Base-by-base conservation (phyloP, 2,113 vertebrate genomes). In the Festucalex cinctus region DNA sequence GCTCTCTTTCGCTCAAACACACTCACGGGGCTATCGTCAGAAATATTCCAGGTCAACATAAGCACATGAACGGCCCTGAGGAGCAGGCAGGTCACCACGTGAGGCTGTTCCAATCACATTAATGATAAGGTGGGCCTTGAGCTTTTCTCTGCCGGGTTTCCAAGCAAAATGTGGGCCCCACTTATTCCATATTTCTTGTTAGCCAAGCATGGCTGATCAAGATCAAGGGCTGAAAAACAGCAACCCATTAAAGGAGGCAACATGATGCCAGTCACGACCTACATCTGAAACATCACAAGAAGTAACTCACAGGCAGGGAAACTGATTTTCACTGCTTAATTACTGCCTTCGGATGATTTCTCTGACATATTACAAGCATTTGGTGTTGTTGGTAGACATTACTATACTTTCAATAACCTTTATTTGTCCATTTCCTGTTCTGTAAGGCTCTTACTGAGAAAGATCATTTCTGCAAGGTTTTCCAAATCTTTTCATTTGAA, bases 51-150 rank as follows among this genome's bases (percentile, higher is more conserved):
- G 49, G 61, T 69, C 61, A 72, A 49, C 63, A 59, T 43, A 63
- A 63, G 36, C 49, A 28, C 49, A 58, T 63, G 37, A 75, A 49
- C 5, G 43, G 43, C 63, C 44, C 13, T 39, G 63, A 72, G 19
- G 44, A 36, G 36, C 66, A 75, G 22, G 46, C 64, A 51, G 53
- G 66, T 70, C 58, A 63, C 48, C 16, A 14, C 57, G 59, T 32
- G 46, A 73, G 61, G 53, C 43, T 58, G 66, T 68, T 83, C 62
- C 62, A 56, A 14, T 74, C 70, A 54, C 63, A 46, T 58, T 77
- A 67, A 79, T 70, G 63, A 73, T 46, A 67, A 71, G 43, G 48
- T 63, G 63, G 57, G 70, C 65, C 59, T 36, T 78, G 65, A 46
- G 60, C 41, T 73, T 37, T 5, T 67, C 39, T 67, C 53, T 68